A percentile compares a stretch with the other conserved stretches of the same genome.
These are phyloP conservation scores for Oreochromis mossambicus DNA, from an alignment of 2,797 vertebrate genomes.

Conservation along the genomic window DNA sequence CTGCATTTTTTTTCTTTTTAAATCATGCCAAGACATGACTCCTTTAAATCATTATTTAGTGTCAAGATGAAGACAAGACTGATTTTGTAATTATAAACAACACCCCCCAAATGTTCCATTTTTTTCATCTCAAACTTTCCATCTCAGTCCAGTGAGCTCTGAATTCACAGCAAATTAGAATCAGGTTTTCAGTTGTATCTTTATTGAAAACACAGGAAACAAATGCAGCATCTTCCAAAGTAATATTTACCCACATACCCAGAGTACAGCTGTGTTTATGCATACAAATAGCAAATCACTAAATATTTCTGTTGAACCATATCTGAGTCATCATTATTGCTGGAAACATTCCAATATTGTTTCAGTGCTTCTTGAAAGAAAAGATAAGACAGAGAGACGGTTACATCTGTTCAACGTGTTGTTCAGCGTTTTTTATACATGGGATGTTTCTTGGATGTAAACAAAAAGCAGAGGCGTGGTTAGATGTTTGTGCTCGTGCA, in stretches of 20 bases:
- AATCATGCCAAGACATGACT: neutral
- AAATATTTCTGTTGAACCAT: neutral
- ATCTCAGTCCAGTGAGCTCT: neutral
- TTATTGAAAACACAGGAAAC: conserved; percentile 59
- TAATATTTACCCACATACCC: neutral
- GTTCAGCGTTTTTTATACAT: neutral
- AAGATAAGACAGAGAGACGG: neutral
- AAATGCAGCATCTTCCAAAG: conserved; percentile 4
- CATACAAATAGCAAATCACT: neutral
- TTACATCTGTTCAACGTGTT: no score
- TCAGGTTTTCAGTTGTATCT: conserved; percentile 7
- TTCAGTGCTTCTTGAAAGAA: neutral
- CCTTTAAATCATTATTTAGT: neutral
- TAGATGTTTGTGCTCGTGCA: neutral
- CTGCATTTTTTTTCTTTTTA: neutral
- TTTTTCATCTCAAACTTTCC: neutral
- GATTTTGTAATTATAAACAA: neutral
- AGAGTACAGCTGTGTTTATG: neutral
- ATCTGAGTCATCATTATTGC: neutral
- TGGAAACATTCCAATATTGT: neutral
- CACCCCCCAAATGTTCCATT: neutral
- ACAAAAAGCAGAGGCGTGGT: neutral
- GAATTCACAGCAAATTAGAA: neutral
- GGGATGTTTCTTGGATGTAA: neutral
- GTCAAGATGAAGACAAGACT: neutral